Conservation (phyloP, 2,888 invertebrate species). For the Ferdinandea cuprea region DNA sequence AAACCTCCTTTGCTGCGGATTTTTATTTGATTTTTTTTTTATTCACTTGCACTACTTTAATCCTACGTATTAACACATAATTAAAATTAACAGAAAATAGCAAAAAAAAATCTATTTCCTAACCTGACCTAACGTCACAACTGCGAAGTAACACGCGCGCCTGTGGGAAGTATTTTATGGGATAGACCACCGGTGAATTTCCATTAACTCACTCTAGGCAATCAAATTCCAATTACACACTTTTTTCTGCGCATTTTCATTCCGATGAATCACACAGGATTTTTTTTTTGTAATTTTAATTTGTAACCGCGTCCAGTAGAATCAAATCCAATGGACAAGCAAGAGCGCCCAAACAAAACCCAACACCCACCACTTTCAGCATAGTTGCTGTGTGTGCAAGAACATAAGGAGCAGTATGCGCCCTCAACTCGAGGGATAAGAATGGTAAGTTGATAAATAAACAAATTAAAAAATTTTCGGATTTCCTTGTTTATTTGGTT, state of each 20-base stretch:
- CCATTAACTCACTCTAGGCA: slow-evolving; percentile 49
- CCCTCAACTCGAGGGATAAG: slow-evolving; percentile 10
- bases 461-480: slow-evolving; percentile 63
- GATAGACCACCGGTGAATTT: slow-evolving; percentile 44
- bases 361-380: slow-evolving; percentile 33
- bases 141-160: slow-evolving; percentile 31
- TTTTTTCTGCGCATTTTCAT: slow-evolving; percentile 24
- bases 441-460: slow-evolving; percentile 46
- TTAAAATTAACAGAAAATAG: slow-evolving; percentile 1
- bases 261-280: slow-evolving; percentile 17
- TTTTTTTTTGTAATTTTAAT: neutral
- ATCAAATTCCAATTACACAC: slow-evolving; percentile 53
- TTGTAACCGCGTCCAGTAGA: slow-evolving; percentile 3
- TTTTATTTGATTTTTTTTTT: neutral
- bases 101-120: slow-evolving; percentile 12
- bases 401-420: neutral
- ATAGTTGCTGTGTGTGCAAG: slow-evolving; percentile 33
- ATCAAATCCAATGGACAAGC: neutral
- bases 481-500: slow-evolving; percentile 67
- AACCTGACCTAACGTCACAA: slow-evolving; percentile 45
- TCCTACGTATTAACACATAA: slow-evolving; percentile 1
- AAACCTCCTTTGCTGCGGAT: neutral
- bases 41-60: neutral
- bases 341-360: neutral
- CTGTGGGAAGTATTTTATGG: slow-evolving; percentile 60